Evolutionary conservation across 1,140 invertebrate genomes (phyloP).

Genomic region (Trichoplusia ni): DNA sequence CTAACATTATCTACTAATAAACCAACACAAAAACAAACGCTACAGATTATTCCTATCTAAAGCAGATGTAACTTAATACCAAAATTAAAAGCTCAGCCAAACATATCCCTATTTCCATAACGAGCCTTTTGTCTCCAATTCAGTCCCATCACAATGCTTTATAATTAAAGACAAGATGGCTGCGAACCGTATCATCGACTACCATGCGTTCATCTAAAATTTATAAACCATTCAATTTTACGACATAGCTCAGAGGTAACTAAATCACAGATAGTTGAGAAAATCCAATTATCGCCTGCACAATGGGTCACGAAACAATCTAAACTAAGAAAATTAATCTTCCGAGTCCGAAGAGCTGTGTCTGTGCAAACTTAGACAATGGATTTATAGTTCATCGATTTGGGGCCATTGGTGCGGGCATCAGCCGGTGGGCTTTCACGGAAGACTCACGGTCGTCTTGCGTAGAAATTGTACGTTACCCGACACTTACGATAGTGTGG

Average conservation of each 20-base stretch:
- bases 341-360: conserved; percentile 74
- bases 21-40: too few relatives aligned
- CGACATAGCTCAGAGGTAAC: conserved; percentile 60
- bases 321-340: conserved; percentile 82
- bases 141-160: too few relatives aligned
- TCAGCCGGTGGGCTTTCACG: conserved; percentile 13
- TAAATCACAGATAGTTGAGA: conserved; percentile 76
- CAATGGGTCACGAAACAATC: conserved; percentile 80
- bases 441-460: conserved; percentile 19
- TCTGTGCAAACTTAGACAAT: conserved; percentile 79
- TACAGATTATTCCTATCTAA: too few relatives aligned
- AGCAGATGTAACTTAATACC: too few relatives aligned
- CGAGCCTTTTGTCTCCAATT: too few relatives aligned
- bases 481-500: neutral
- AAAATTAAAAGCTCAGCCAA: too few relatives aligned
- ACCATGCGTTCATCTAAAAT: too few relatives aligned
- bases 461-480: conserved; percentile 1
- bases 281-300: conserved; percentile 80
- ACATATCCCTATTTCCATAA: too few relatives aligned
- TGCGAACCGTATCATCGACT: too few relatives aligned
- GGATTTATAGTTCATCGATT: conserved; percentile 80
- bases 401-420: conserved; percentile 60
- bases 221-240: conserved; percentile 42
- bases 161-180: too few relatives aligned
- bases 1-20: too few relatives aligned